Evolutionary conservation across 2,797 vertebrate species (phyloP).

Genomic region (Betta splendens): DNA sequence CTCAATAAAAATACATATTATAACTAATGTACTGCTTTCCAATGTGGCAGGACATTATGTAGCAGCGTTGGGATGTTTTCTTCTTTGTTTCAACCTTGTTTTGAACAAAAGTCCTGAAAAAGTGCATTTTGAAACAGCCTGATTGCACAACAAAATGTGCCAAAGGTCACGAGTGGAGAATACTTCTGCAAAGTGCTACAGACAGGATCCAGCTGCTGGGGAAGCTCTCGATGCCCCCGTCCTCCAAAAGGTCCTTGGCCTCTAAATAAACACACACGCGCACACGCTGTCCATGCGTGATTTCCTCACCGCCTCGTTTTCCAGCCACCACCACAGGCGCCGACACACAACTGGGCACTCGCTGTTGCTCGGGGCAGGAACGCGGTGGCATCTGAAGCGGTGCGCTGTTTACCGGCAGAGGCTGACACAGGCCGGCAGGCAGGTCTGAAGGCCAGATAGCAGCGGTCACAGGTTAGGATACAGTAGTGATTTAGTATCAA

Average conservation of each 20-base stretch:
- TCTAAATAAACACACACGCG: conserved; percentile 35
- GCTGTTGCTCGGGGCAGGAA: conserved; percentile 7
- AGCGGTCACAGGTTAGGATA: conserved; percentile 63
- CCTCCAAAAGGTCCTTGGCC: conserved; percentile 59
- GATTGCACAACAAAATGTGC: conserved; percentile 47
- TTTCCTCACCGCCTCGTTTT: conserved; percentile 43
- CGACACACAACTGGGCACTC: conserved; percentile 1
- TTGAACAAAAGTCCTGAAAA: conserved; percentile 20
- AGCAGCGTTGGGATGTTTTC: not conserved
- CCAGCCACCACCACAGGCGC: conserved; percentile 13
- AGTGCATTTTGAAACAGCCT: conserved; percentile 37
- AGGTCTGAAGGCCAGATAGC: conserved; percentile 41
- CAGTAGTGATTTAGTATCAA: conserved; percentile 66
- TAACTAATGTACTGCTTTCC: too few species aligned
- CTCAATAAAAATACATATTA: too few species aligned
- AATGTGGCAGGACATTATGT: not conserved
- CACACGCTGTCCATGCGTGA: conserved; percentile 44
- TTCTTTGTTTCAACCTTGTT: conserved; percentile 1
- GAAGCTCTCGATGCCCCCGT: conserved; percentile 85
- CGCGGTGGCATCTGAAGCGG: too few species aligned
- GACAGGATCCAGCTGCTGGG: conserved; percentile 90
- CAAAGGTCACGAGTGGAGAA: conserved; percentile 59
- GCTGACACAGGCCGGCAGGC: conserved; percentile 30
- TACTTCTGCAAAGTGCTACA: conserved; percentile 47
- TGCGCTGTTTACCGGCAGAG: conserved; percentile 39